Conservation (phyloP, 2,797 vertebrate species). For the Phylloscopus collybita region DNA sequence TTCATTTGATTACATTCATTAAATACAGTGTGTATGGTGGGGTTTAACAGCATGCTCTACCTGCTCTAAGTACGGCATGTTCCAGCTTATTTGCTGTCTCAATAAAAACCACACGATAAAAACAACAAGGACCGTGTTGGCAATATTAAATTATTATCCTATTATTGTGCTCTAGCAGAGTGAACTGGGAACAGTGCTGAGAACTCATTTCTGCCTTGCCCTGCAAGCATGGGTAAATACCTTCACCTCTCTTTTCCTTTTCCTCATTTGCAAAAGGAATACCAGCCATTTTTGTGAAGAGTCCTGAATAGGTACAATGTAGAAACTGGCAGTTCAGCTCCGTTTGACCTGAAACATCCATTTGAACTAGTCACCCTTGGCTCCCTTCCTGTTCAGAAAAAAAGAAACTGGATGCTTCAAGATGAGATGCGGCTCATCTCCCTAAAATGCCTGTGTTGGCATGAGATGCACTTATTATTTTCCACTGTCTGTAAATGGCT, state of each 20-base stretch:
- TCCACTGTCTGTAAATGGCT: background rate
- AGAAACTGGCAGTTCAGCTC: background rate
- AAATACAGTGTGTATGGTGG: constrained; percentile 38
- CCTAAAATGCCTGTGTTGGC: background rate
- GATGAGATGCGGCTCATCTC: background rate
- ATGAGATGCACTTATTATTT: background rate
- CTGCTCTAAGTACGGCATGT: constrained; percentile 52
- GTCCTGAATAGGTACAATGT: background rate
- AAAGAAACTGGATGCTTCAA: background rate
- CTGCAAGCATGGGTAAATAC: background rate
- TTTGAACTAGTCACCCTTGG: background rate
- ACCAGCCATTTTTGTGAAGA: background rate
- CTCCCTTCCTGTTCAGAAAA: background rate
- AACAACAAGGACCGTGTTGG: constrained; percentile 20
- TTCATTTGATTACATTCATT: constrained; percentile 64
- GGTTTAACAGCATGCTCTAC: constrained; percentile 52
- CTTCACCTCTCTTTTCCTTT: background rate
- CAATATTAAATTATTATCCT: constrained; percentile 58
- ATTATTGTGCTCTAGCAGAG: constrained; percentile 7
- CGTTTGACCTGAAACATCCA: background rate
- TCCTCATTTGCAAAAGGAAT: background rate
- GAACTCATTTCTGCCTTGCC: background rate
- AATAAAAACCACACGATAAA: constrained; percentile 54
- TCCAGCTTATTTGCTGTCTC: constrained; percentile 62
- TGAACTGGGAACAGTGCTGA: background rate